A percentile compares a stretch with the other conserved stretches of the same genome.
phyloP scores from a whole-genome alignment of 2,113 vertebrate species.

The Ciconia boyciana region DNA sequence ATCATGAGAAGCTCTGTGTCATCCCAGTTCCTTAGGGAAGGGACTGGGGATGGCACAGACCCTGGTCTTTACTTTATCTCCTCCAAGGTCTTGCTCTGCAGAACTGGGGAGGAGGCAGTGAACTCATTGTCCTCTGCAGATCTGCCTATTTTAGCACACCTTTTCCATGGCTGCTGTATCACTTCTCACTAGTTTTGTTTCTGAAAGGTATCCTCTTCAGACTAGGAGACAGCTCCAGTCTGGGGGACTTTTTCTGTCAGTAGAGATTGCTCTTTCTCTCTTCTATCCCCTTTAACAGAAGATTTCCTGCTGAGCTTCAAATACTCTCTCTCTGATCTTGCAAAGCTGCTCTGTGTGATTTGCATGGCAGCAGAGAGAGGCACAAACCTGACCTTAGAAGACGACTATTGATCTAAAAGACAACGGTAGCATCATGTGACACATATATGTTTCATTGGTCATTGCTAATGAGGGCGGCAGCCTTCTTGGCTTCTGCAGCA shows the following conservation, averaged over 20 bases:
- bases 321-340: not conserved
- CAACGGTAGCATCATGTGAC: not conserved
- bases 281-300: not conserved
- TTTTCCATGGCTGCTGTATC: not conserved
- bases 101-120: not conserved
- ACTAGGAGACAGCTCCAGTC: not conserved
- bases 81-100: not conserved
- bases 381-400: not conserved
- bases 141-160: not conserved
- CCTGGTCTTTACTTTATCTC: not conserved
- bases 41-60: not conserved
- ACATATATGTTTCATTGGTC: not conserved
- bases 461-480: not conserved
- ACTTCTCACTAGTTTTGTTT: not conserved
- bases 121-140: not conserved
- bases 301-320: not conserved
- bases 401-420: not conserved
- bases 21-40: not conserved
- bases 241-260: not conserved
- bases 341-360: not conserved
- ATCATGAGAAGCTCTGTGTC: not conserved
- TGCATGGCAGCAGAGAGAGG: not conserved
- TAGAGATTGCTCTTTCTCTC: not conserved
- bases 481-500: not conserved
- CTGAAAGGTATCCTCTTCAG: not conserved